Percentiles rank a stretch among this genome's conserved stretches.
Conservation (phyloP, 2,113 vertebrate species). For the Jacana jacana region DNA sequence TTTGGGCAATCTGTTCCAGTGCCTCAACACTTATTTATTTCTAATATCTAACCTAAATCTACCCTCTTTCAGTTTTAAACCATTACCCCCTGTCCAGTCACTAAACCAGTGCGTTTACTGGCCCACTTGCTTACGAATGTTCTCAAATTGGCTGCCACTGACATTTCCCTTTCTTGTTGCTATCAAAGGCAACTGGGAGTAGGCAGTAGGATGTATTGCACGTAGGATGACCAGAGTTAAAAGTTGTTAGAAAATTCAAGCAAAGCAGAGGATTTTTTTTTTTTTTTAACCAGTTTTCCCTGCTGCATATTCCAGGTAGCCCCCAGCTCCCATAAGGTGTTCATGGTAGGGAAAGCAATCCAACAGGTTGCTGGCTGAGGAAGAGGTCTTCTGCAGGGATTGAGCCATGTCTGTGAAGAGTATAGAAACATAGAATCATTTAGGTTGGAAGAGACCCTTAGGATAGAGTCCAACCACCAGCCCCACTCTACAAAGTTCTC, state of each 20-base stretch:
- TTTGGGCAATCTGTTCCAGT: background rate
- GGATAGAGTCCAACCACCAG: too few relatives aligned
- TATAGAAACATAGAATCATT: too few relatives aligned
- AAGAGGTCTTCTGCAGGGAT: background rate
- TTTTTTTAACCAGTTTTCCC: fast-evolving
- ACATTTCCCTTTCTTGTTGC: background rate
- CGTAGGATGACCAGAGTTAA: background rate
- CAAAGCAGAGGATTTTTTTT: background rate
- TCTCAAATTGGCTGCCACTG: background rate
- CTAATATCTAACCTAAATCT: background rate
- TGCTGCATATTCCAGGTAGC: background rate
- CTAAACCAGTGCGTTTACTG: background rate
- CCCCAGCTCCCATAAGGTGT: background rate
- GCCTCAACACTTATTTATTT: background rate
- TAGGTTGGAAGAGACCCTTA: too few relatives aligned
- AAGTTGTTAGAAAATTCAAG: background rate
- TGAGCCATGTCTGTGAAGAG: background rate
- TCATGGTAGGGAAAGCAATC: background rate
- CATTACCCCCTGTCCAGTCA: background rate
- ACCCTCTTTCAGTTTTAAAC: background rate
- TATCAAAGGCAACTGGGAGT: background rate
- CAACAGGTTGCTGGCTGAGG: background rate
- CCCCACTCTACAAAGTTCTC: too few relatives aligned
- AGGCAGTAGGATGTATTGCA: background rate
- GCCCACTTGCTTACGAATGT: background rate